Evolutionary conservation across 2,797 vertebrate genomes (phyloP), one percentile per base, ranked within the genome.

Genomic region (Anabas testudineus): DNA sequence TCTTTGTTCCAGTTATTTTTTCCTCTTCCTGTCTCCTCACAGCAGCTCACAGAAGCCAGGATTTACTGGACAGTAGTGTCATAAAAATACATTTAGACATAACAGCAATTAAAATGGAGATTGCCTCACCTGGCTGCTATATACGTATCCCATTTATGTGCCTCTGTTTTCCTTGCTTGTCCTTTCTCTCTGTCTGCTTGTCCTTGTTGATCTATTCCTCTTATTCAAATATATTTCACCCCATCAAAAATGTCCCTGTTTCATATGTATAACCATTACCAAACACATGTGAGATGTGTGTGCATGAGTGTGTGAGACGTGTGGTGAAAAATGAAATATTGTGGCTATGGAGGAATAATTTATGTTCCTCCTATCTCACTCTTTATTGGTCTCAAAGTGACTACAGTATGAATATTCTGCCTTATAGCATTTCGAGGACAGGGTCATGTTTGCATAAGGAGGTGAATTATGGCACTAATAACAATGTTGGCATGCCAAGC

Each of bases 381-480:
- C 80, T 92, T 89, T 88, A 88, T 83, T 91, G 84, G 87, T 84
- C 80, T 88, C 86, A 66, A 80, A 37, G 86, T 90, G 88, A 88
- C 86, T 90, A 89, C 87, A 82, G 86, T 81, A 89, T 92, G 91
- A 92, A 90, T 92, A 90, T 90, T 90, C 89, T 82, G 77, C 84
- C 74, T 80, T 65, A 66, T 78, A 81, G 74, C 80, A 68, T 82
- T 86, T 87, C 53, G 78, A 90, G 87, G 85, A 90, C 90, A 90
- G 90, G 90, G 88, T 93, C 87, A 87, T 92, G 93, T 94, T 93
- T 93, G 89, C 89, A 90, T 92, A 92, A 92, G 86, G 71, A 86
- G 80, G 78, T 93, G 89, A 93, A 92, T 92, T 92, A 93, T 90
- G 88, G 89, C 79, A 86, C 80, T 86, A 90, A 85, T 90, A 88